phyloP scores from a whole-genome alignment of 2,113 vertebrate genomes.

The Ciconia maguari region DNA sequence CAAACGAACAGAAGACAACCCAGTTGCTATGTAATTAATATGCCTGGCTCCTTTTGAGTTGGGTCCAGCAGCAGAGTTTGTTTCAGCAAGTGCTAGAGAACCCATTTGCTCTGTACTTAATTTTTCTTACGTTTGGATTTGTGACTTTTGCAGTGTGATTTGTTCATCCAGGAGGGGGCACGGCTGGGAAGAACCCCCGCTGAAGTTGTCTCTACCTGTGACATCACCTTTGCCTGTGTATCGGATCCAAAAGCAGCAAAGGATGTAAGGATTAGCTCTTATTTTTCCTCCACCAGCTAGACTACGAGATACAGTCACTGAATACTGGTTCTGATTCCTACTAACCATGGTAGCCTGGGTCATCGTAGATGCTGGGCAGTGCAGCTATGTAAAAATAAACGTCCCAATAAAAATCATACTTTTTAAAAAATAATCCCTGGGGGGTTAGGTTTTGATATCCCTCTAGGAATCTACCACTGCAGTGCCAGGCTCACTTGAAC shows the following conservation, averaged over 20 bases:
- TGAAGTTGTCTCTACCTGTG: constrained; percentile 97
- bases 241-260: constrained; percentile 97
- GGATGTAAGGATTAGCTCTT: constrained; percentile 87
- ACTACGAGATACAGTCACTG: neutral
- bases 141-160: constrained; percentile 91
- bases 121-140: constrained; percentile 65
- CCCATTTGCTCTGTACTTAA: constrained; percentile 12
- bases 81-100: neutral
- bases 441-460: neutral
- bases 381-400: neutral
- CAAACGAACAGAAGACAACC: neutral
- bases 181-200: constrained; percentile 94
- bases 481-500: neutral
- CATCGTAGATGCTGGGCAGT: neutral
- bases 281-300: neutral
- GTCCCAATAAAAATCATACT: neutral
- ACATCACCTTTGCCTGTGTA: constrained; percentile 98
- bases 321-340: neutral
- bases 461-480: neutral
- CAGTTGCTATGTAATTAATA: neutral
- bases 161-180: constrained; percentile 98
- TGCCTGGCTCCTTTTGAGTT: neutral
- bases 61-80: neutral
- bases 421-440: neutral
- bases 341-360: neutral